phyloP scores from a whole-genome alignment of 1,140 invertebrate genomes.

The Venturia canescens region DNA sequence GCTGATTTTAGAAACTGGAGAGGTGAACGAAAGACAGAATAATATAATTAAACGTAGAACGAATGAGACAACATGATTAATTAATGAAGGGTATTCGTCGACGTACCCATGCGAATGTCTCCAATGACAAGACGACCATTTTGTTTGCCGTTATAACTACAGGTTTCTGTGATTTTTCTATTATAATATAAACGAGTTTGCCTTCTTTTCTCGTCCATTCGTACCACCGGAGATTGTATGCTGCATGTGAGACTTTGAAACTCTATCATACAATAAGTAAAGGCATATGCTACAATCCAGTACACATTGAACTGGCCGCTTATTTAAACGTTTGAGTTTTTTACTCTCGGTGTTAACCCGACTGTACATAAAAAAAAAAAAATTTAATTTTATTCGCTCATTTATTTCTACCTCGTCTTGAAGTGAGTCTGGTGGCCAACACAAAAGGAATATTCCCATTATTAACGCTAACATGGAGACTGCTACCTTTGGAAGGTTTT shows the following conservation, averaged over 20 bases:
- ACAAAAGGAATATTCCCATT: neutral
- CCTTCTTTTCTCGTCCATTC: neutral
- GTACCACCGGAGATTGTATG: slow-evolving; percentile 40
- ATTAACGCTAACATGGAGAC: neutral
- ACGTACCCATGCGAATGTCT: slow-evolving; percentile 39
- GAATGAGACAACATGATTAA: neutral
- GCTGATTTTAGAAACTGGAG: neutral
- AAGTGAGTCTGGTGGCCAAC: slow-evolving; percentile 4
- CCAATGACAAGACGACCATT: slow-evolving; percentile 30
- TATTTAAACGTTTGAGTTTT: too few relatives aligned
- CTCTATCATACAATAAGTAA: slow-evolving; percentile 10
- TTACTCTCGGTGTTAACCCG: too few relatives aligned
- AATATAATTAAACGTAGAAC: neutral
- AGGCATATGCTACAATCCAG: too few relatives aligned
- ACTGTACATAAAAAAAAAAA: too few relatives aligned
- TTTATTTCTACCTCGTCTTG: neutral
- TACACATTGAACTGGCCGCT: too few relatives aligned
- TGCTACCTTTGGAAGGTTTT: neutral
- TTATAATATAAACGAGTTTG: slow-evolving; percentile 2
- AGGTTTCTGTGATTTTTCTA: slow-evolving; percentile 20
- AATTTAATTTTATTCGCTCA: too few relatives aligned
- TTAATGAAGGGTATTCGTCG: neutral
- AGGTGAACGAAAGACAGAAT: neutral
- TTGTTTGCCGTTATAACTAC: slow-evolving; percentile 31
- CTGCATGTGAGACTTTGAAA: slow-evolving; percentile 6